phyloP scores from a whole-genome alignment of 2,113 vertebrate species.

The Xenopus borealis region DNA sequence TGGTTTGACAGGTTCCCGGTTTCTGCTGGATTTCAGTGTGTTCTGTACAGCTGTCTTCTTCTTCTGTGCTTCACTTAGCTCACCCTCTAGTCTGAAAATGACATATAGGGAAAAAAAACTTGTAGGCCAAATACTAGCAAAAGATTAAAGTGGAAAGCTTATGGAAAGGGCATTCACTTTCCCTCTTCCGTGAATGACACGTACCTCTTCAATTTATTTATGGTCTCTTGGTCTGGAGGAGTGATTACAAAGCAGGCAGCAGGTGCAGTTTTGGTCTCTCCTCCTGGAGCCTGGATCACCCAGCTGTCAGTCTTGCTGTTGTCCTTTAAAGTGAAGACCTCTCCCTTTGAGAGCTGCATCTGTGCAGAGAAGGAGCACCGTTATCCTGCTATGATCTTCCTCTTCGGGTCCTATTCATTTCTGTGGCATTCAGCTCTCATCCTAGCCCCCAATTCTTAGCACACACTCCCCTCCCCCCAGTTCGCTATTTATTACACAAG shows the following conservation, averaged over 20 bases:
- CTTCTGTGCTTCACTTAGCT: conserved; percentile 77
- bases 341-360: conserved; percentile 76
- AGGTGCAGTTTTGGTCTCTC: conserved; percentile 70
- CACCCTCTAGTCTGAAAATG: conserved; percentile 73
- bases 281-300: conserved; percentile 67
- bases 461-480: no score
- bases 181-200: not conserved
- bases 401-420: no score
- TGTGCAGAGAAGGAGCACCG: conserved; percentile 46
- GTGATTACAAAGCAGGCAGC: conserved; percentile 85
- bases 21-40: conserved; percentile 63
- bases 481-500: no score
- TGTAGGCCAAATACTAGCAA: no score
- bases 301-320: conserved; percentile 78
- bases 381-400: not conserved
- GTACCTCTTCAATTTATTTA: conserved; percentile 76
- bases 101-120: not conserved
- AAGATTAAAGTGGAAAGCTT: no score
- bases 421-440: no score
- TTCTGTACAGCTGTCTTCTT: conserved; percentile 63
- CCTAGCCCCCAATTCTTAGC: no score
- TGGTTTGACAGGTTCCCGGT: conserved; percentile 52
- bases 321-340: conserved; percentile 75
- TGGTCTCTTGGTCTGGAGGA: conserved; percentile 78
- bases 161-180: no score